Base-by-base conservation (phyloP, 2,113 vertebrate species). In the Tachycineta bicolor region DNA sequence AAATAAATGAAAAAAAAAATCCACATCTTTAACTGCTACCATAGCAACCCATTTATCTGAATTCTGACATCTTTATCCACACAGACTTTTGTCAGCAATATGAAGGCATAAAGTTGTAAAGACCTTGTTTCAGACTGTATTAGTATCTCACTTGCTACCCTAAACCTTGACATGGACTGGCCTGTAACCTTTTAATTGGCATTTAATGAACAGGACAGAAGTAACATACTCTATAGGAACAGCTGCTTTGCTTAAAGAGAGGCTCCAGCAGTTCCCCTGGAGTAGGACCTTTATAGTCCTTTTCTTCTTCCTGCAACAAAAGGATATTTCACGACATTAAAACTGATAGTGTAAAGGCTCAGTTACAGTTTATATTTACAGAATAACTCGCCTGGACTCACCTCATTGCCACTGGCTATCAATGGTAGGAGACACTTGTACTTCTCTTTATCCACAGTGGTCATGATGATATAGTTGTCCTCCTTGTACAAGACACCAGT, bases 391-490 rank as follows among this genome's bases (percentile, higher is more conserved):
- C 29, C 63, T 41, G 91, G 84, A 91, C 97, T 93, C 94, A 99
- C 99, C 98, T 99, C 98, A 14, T 98, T 98, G 80, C 98, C 98
- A 71, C 95, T 87, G 14, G 98, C 96, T 94, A 99, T 95, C 29
- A 99, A 98, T 3, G 99, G 99, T 94, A 99, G 98, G 68, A 99
- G 97, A 85, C 99, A 99, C 94, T 99, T 99, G 82, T 99, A 99
- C 87, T 98, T 99, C 98, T 99, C 99, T 97, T 99, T 99, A 95
- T 99, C 98, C 58, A 98, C 94, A 41, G 99, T 99, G 65, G 99
- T 99, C 99, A 99, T 99, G 58, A 99, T 99, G 88, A 99, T 98
- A 88, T 99, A 99, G 97, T 99, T 98, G 88, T 99, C 99, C 83
- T 99, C 99, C 91, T 96, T 99, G 97, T 99, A 99, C 26, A 99